Evolutionary conservation across 2,888 invertebrate species (phyloP), one percentile per base, ranked within the genome.

Genomic region (Sphaerophoria taeniata): DNA sequence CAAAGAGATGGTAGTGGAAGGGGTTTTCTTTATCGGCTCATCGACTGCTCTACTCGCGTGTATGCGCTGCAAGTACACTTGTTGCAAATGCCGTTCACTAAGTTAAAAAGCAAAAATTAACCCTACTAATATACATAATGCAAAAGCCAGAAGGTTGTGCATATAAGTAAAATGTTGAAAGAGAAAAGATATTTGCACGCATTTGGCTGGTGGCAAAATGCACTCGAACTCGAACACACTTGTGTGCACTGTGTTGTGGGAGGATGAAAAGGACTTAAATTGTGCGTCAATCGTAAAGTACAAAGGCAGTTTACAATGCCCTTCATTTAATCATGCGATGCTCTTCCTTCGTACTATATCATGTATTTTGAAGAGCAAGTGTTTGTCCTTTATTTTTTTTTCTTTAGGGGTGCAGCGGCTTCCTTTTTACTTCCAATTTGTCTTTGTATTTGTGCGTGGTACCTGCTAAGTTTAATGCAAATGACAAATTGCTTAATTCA

Each of bases 291-390:
- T 72, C 69, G 70, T 69, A 85, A 85, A 85, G 85, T 85, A 85
- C 85, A 85, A 85, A 85, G 85, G 76, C 85, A 81, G 81, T 81
- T 85, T 85, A 85, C 85, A 81, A 73, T 85, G 81, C 85, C 85
- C 85, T 85, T 85, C 76, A 85, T 85, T 85, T 85, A 85, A 85
- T 85, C 85, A 77, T 80, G 78, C 11, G 39, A 76, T 77, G 73
- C 80, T 85, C 85, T 85, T 85, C 81, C 70, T 70, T 49, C n/a
- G 70, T 24, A 24, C 2, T 24, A 24, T 24, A 24, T 24, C 24
- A 24, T 24, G 24, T 24, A 24, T 24, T 81, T 81, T 85, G 80
- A 85, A 85, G 85, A 81, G 67, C 63, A 81, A 81, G 75, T 77
- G 81, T 77, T 81, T 85, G 85, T 85, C 85, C 81, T 81, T 85